Evolutionary conservation across 2,797 vertebrate species (phyloP).

Genomic region (Petrocephalus schoutedeni): DNA sequence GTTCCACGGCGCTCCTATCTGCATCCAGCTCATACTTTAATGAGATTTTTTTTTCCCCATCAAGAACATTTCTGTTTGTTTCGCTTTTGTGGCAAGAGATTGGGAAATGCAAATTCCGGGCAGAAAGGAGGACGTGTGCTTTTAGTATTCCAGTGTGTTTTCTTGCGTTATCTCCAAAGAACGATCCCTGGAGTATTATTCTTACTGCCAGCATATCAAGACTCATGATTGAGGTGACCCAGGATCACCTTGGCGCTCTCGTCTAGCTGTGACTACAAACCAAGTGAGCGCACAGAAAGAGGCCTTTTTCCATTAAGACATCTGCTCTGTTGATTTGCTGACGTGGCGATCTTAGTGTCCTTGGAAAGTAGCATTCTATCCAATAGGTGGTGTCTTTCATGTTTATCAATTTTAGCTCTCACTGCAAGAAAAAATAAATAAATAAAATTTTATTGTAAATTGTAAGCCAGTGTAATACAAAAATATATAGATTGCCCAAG

Average conservation of each 20-base stretch:
- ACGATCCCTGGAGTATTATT: slow-evolving; percentile 46
- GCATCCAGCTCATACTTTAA: slow-evolving; percentile 1
- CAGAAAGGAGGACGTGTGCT: slow-evolving; percentile 40
- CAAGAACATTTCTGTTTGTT: neutral
- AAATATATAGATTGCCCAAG: neutral
- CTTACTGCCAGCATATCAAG: slow-evolving; percentile 50
- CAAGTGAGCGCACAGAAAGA: neutral
- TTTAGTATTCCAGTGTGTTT: slow-evolving; percentile 53
- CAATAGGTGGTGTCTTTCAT: neutral
- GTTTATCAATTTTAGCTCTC: neutral
- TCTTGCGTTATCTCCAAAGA: slow-evolving; percentile 44
- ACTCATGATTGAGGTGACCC: slow-evolving; percentile 24
- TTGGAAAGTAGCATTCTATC: neutral
- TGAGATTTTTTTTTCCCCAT: neutral
- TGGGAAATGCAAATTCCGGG: slow-evolving; percentile 41
- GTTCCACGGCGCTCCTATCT: neutral
- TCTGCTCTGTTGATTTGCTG: neutral
- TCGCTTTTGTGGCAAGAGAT: slow-evolving; percentile 37
- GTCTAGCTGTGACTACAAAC: neutral
- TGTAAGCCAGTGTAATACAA: neutral
- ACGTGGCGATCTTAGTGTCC: neutral
- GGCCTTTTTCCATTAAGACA: neutral
- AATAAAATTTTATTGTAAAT: neutral
- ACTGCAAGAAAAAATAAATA: neutral
- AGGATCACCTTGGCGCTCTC: slow-evolving; percentile 35